Evolutionary conservation across 2,113 vertebrate genomes (phyloP).

Genomic region (Eudyptes chrysolophus): DNA sequence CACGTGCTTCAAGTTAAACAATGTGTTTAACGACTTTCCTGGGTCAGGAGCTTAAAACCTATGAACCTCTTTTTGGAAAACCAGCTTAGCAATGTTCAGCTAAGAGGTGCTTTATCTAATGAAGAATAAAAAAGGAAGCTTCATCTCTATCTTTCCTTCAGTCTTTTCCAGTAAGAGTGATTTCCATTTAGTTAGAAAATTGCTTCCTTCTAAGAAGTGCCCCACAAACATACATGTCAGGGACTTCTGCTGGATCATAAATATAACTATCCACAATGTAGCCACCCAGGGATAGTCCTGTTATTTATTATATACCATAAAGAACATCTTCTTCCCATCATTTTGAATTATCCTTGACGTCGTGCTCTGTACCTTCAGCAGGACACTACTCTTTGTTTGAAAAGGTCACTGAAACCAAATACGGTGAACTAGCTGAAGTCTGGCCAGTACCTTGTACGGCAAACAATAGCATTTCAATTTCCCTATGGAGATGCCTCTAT

Average conservation of each 20-base stretch:
- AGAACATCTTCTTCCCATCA: slow-evolving; percentile 21
- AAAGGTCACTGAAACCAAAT: slow-evolving; percentile 7
- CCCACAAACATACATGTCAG: not conserved
- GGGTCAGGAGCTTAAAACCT: not conserved
- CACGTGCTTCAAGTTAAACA: not conserved
- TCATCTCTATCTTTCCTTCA: not conserved
- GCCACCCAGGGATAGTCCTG: not conserved
- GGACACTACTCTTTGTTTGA: not conserved
- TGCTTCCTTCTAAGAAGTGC: not conserved
- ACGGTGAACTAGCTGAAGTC: not conserved
- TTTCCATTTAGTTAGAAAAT: slow-evolving; percentile 12
- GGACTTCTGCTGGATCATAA: not conserved
- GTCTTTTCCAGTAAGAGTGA: not conserved
- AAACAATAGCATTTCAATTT: slow-evolving; percentile 9
- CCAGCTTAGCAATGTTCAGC: not conserved
- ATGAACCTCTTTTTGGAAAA: not conserved
- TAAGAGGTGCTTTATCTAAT: not conserved
- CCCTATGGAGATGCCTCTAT: not conserved
- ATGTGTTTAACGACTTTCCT: not conserved
- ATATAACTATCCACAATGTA: not conserved
- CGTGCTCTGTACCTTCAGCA: not conserved
- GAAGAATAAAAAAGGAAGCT: not conserved
- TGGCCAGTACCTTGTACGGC: not conserved
- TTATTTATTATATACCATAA: slow-evolving; percentile 41
- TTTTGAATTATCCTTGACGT: slow-evolving; percentile 20